A percentile compares a stretch with the other conserved stretches of the same genome.
Conservation (phyloP, 2,888 invertebrate species). For the Xestia xanthographa region DNA sequence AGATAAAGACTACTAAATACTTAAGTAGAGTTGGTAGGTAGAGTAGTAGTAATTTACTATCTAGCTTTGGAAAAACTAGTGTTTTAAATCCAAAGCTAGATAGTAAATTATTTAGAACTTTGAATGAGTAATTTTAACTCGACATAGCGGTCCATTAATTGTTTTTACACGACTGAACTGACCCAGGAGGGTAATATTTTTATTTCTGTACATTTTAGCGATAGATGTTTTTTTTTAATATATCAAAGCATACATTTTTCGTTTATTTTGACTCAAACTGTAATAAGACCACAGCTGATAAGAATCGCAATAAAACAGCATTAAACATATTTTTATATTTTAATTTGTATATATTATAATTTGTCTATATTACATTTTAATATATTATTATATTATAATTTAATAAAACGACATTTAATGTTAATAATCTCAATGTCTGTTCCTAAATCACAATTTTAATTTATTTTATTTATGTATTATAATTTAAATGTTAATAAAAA, state of each 20-base stretch:
- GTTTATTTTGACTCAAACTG: background rate
- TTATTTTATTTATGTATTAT: too few relatives aligned
- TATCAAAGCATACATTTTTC: background rate
- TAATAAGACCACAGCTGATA: background rate
- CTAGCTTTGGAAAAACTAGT: too few relatives aligned
- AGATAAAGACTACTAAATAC: background rate
- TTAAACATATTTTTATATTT: background rate
- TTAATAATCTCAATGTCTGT: too few relatives aligned
- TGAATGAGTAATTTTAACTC: slow-evolving; percentile 9
- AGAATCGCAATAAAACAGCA: background rate
- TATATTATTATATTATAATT: too few relatives aligned
- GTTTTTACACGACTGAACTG: background rate
- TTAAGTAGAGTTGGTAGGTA: background rate
- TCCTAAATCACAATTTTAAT: too few relatives aligned
- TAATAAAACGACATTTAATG: too few relatives aligned
- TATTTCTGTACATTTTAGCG: background rate
- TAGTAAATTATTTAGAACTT: background rate
- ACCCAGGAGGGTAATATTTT: background rate
- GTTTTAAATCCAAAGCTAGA: background rate
- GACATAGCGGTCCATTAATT: background rate
- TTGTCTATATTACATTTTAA: too few relatives aligned
- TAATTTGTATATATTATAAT: too few relatives aligned
- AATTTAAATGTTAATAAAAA: too few relatives aligned
- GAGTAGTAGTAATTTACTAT: too few relatives aligned
- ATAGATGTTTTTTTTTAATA: background rate